phyloP scores from a whole-genome alignment of 2,797 vertebrate species.

The Selene dorsalis region DNA sequence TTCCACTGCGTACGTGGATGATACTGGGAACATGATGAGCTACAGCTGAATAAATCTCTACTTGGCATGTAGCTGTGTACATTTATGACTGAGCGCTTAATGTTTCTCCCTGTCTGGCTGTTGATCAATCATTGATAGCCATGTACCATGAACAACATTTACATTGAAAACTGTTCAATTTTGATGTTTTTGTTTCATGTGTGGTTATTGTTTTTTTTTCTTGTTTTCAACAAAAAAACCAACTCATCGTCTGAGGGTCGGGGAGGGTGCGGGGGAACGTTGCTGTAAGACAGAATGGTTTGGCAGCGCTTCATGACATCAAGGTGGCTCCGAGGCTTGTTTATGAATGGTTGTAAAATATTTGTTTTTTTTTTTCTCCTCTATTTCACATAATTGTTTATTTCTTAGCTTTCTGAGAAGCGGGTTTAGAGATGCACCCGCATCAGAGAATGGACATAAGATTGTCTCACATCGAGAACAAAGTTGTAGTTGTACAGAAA shows the following conservation, averaged over 20 bases:
- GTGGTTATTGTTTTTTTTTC: conserved; percentile 40
- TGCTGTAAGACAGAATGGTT: conserved; percentile 54
- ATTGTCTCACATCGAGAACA: conserved; percentile 79
- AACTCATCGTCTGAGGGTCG: conserved; percentile 36
- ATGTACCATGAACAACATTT: conserved; percentile 66
- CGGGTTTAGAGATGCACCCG: conserved; percentile 64
- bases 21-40: conserved; percentile 38
- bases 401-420: conserved; percentile 78
- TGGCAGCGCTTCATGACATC: conserved; percentile 57
- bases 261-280: conserved; percentile 15
- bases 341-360: conserved; percentile 81
- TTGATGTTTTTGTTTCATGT: conserved; percentile 59
- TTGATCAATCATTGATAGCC: conserved; percentile 59
- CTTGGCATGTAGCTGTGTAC: conserved; percentile 65
- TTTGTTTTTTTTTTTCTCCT: conserved; percentile 63
- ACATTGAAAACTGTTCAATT: conserved; percentile 60
- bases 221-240: conserved; percentile 10
- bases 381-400: conserved; percentile 68
- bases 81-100: conserved; percentile 63
- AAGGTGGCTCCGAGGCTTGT: conserved; percentile 61
- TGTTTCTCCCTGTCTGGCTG: conserved; percentile 68
- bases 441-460: conserved; percentile 68
- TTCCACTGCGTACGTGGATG: conserved; percentile 22
- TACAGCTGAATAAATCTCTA: conserved; percentile 53
- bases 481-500: conserved; percentile 83